phyloP scores from a whole-genome alignment of 1,140 invertebrate genomes.

The Drosophila athabasca region DNA sequence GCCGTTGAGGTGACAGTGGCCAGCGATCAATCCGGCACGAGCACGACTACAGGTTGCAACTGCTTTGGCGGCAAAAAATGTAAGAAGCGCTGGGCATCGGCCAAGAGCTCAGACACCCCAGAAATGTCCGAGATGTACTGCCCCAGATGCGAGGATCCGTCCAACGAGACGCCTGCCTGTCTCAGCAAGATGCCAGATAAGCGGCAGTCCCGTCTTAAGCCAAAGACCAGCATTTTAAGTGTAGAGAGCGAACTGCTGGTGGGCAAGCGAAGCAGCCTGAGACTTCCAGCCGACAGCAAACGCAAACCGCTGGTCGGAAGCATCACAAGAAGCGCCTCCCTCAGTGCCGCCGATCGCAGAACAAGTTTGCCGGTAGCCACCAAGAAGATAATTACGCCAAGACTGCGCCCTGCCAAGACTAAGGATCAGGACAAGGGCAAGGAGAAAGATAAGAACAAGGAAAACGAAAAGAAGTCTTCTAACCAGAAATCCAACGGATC shows the following conservation, averaged over 20 bases:
- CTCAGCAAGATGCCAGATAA: conserved; percentile 84
- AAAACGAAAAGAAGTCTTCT: conserved; percentile 66
- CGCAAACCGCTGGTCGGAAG: conserved; percentile 39
- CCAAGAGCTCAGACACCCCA: conserved; percentile 59
- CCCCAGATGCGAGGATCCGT: conserved; percentile 83
- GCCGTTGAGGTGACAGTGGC: conserved; percentile 69
- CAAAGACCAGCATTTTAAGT: conserved; percentile 72
- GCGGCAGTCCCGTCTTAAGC: conserved; percentile 72
- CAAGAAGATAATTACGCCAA: conserved; percentile 44
- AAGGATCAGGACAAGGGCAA: conserved; percentile 64
- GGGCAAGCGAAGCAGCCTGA: conserved; percentile 62
- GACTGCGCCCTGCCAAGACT: conserved; percentile 42
- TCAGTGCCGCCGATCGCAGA: conserved; percentile 73
- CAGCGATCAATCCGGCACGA: conserved; percentile 72
- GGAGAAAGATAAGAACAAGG: conserved; percentile 59
- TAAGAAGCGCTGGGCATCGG: conserved; percentile 81
- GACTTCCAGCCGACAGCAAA: conserved; percentile 47
- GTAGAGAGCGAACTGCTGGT: conserved; percentile 82
- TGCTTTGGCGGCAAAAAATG: conserved; percentile 83
- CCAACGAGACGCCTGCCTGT: conserved; percentile 84
- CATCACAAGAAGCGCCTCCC: conserved; percentile 70
- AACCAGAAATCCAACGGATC: conserved; percentile 56
- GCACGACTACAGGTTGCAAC: conserved; percentile 75
- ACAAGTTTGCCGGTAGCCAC: conserved; percentile 51
- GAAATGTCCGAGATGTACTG: conserved; percentile 85